These are phyloP conservation scores for Himalopsyche tibetana DNA, from an alignment of 2,888 invertebrate species.

Conservation along the genomic window DNA sequence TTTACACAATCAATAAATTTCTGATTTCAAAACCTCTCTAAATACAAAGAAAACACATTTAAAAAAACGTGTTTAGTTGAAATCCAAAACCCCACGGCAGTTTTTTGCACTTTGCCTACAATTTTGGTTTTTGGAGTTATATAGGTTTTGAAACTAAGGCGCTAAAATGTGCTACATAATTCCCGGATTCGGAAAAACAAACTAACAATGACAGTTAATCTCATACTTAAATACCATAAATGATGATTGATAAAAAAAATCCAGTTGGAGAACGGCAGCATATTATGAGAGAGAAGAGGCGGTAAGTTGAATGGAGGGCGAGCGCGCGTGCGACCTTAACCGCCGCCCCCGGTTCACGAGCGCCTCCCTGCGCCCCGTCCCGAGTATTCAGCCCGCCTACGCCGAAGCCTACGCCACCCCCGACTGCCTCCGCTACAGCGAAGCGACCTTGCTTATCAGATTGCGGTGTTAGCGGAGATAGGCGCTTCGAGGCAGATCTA, in stretches of 20 bases:
- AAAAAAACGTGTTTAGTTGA: no score
- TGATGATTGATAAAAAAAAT: neutral
- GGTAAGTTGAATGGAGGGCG: constrained; percentile 46
- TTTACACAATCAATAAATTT: no score
- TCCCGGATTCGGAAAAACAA: no score
- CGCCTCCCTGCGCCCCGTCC: constrained; percentile 32
- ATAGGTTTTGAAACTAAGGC: no score
- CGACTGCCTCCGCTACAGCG: constrained; percentile 41
- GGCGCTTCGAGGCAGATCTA: constrained; percentile 37
- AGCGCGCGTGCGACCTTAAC: constrained; percentile 58
- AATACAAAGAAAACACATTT: no score
- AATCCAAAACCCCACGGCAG: no score
- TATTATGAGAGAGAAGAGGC: neutral
- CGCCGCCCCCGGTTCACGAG: constrained; percentile 47
- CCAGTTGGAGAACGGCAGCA: neutral
- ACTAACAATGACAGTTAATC: neutral
- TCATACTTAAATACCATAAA: neutral
- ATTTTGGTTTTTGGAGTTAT: no score
- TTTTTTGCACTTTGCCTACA: no score
- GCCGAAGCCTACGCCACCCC: constrained; percentile 44
- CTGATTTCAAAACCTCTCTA: no score
- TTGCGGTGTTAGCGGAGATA: constrained; percentile 55
- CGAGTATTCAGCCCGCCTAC: neutral
- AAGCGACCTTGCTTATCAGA: constrained; percentile 52
- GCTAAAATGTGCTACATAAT: no score